Evolutionary conservation across 2,113 vertebrate species (phyloP).

Genomic region (Salvelinus namaycush): DNA sequence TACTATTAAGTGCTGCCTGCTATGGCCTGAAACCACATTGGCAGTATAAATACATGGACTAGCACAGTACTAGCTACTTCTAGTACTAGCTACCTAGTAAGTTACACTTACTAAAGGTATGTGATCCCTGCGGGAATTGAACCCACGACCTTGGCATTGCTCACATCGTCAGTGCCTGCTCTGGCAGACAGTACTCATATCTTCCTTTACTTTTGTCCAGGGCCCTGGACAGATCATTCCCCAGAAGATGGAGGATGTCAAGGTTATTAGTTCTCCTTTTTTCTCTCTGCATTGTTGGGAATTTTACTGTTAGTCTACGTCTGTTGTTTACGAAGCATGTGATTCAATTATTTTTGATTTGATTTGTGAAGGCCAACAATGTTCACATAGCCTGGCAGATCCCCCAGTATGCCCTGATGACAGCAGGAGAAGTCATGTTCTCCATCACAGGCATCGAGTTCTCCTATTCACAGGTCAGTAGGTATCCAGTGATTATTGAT

Average conservation of each 20-base stretch:
- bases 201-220: slow-evolving; percentile 60
- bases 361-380: slow-evolving; percentile 69
- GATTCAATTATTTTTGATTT: no score
- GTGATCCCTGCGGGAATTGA: no score
- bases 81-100: no score
- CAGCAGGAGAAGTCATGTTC: slow-evolving; percentile 94
- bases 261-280: no score
- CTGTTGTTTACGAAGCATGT: no score
- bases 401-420: slow-evolving; percentile 89
- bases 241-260: slow-evolving; percentile 79
- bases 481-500: no score
- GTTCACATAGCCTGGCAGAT: slow-evolving; percentile 92
- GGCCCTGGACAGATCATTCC: slow-evolving; percentile 35
- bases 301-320: no score
- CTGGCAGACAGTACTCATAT: neutral
- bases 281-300: no score
- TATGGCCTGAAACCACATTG: neutral
- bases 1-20: neutral
- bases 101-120: no score
- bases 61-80: no score
- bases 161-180: neutral
- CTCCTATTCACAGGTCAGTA: slow-evolving; percentile 93
- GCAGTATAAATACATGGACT: neutral
- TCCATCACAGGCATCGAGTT: slow-evolving; percentile 96
- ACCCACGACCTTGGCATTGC: neutral